Conservation (phyloP, 2,888 invertebrate species). For the Isoperla grammatica region DNA sequence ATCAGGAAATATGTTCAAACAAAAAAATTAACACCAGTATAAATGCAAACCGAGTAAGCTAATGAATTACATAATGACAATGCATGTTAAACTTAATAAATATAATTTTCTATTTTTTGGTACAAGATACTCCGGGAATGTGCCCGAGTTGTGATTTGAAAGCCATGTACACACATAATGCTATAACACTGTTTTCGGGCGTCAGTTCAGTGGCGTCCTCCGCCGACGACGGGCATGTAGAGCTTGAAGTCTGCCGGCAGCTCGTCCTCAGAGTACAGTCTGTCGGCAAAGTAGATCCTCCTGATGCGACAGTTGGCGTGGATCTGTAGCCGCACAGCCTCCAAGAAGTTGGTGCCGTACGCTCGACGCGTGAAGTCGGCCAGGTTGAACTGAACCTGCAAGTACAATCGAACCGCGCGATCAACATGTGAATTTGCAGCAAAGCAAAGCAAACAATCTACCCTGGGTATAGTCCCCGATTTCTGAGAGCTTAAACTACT, state of each 20-base stretch:
- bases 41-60: no score
- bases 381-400: conserved; percentile 87
- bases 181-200: no score
- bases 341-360: conserved; percentile 94
- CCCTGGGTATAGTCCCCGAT: neutral
- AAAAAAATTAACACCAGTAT: no score
- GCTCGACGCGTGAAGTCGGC: conserved; percentile 90
- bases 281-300: conserved; percentile 77
- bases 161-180: no score
- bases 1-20: no score
- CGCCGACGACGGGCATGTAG: conserved; percentile 46
- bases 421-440: neutral
- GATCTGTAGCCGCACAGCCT: conserved; percentile 84
- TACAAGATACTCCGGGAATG: no score
- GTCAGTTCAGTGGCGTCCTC: neutral
- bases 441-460: neutral
- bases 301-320: conserved; percentile 94
- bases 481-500: neutral
- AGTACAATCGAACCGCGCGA: conserved; percentile 11
- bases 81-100: no score
- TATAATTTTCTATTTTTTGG: no score
- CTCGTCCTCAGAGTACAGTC: conserved; percentile 64
- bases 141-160: no score
- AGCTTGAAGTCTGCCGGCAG: conserved; percentile 60
- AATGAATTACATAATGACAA: no score